Evolutionary conservation across 2,113 vertebrate species (phyloP), one percentile per base, ranked within the genome.

Genomic region (Ophthalmolycus amberensis): DNA sequence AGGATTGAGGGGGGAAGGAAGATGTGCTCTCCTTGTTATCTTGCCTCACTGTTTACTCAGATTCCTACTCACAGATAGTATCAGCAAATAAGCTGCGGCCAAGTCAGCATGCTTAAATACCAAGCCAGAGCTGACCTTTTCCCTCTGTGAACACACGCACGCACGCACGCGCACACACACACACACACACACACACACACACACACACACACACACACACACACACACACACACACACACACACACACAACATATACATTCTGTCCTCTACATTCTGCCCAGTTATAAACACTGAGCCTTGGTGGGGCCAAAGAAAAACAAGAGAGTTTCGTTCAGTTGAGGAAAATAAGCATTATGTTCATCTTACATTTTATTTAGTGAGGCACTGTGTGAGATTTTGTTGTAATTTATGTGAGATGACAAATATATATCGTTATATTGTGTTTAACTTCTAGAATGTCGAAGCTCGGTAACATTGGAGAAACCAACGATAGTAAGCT

Each of bases 51-150:
- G 94, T 95, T 95, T 95, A 95, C 86, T 87, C 91, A 94, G 94
- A 94, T 93, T 90, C 84, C 79, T 82, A 72, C 82, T 91, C 68
- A 50, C 71, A 87, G 95, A 95, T 95, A 94, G 77, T 82, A 94
- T 95, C 94, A 93, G 94, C 93, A 95, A 96, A 95, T 93, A 94
- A 87, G 81, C 89, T 72, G 37, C 50, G 50, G 46, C 72, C 71
- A 86, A 85, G 88, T 82, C 62, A 88, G 93, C 79, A 86, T 91
- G 91, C 85, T 77, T 85, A n/a, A n/a, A n/a, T n/a, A 85, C 77
- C 42, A 50, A 67, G 80, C 82, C 89, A 88, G 71, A 78, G 77
- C 81, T 82, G 85, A 92, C 85, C 91, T 85, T 87, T 89, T 89
- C 70, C 80, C 77, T 82, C 79, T 70, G 75, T 18, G 67, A 83